phyloP scores from a whole-genome alignment of 2,888 invertebrate genomes.

The Rhamphomyia laevipes region DNA sequence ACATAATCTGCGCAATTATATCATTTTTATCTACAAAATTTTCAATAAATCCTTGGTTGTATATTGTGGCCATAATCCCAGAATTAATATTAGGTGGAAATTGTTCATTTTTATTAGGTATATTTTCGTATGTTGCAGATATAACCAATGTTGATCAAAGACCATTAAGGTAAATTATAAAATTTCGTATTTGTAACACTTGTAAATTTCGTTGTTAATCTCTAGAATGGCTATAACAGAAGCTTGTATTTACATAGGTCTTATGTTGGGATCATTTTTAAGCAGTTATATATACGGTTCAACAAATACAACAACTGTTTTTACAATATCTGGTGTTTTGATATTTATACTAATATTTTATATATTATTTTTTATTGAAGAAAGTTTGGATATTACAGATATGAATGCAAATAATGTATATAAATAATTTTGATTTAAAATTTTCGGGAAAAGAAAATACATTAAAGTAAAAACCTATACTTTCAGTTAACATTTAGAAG shows the following conservation, averaged over 20 bases:
- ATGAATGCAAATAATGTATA: not conserved
- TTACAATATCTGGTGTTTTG: constrained; percentile 23
- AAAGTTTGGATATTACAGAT: constrained; percentile 26
- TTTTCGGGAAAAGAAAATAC: not conserved
- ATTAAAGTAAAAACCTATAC: not conserved
- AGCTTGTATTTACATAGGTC: constrained; percentile 46
- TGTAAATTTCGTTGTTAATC: constrained; percentile 14
- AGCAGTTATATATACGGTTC: constrained; percentile 47
- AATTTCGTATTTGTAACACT: not conserved
- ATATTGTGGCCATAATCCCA: constrained; percentile 45
- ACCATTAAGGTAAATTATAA: constrained; percentile 40
- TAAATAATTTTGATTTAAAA: no score
- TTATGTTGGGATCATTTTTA: constrained; percentile 46
- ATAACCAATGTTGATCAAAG: constrained; percentile 46
- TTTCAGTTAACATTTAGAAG: constrained; percentile 29
- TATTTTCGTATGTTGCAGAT: constrained; percentile 56
- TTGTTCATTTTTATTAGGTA: constrained; percentile 48
- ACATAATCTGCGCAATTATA: constrained; percentile 22
- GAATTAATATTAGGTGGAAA: constrained; percentile 49
- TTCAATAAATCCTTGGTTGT: constrained; percentile 33
- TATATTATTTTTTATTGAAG: constrained; percentile 28
- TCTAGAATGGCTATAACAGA: constrained; percentile 52
- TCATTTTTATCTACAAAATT: constrained; percentile 21
- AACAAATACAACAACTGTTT: constrained; percentile 26
- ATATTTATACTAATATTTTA: constrained; percentile 25